These are phyloP conservation scores for Ceratotherium simum DNA, from an alignment of 2,113 vertebrate species.

Conservation along the genomic window DNA sequence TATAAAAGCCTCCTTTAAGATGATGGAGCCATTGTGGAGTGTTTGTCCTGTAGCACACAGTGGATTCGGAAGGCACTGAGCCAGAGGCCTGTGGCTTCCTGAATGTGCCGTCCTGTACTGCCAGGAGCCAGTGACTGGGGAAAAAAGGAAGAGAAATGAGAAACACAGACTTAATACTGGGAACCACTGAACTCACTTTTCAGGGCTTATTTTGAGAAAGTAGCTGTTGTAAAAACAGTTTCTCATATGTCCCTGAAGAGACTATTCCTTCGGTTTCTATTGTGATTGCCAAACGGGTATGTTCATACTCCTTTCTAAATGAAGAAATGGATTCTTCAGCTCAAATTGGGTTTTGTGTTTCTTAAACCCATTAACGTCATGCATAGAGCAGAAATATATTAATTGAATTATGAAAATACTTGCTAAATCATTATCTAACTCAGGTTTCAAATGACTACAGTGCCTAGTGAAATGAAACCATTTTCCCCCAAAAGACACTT, in stretches of 20 bases:
- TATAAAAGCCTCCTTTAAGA: not conserved
- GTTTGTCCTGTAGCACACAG: not conserved
- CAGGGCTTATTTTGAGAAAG: not conserved
- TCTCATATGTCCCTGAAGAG: not conserved
- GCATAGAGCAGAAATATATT: slow-evolving; percentile 25
- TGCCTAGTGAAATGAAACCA: not conserved
- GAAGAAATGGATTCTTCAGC: slow-evolving; percentile 23
- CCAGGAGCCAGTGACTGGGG: not conserved
- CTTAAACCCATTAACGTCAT: slow-evolving; percentile 34
- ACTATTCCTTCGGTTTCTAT: not conserved
- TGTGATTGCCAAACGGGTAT: not conserved
- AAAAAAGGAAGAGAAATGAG: not conserved
- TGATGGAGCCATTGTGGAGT: not conserved
- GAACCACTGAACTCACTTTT: not conserved
- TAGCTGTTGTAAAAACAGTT: not conserved
- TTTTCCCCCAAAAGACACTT: not conserved
- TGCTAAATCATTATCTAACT: not conserved
- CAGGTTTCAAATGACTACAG: not conserved
- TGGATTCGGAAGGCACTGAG: not conserved
- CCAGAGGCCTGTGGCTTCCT: not conserved
- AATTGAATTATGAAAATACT: slow-evolving; percentile 14
- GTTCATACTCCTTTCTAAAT: not conserved
- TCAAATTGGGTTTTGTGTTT: slow-evolving; percentile 38
- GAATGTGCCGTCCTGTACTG: accelerated
- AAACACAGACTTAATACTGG: not conserved